Evolutionary conservation across 2,888 invertebrate species (phyloP), one percentile per base, ranked within the genome.

Genomic region (Camponotus fellah): DNA sequence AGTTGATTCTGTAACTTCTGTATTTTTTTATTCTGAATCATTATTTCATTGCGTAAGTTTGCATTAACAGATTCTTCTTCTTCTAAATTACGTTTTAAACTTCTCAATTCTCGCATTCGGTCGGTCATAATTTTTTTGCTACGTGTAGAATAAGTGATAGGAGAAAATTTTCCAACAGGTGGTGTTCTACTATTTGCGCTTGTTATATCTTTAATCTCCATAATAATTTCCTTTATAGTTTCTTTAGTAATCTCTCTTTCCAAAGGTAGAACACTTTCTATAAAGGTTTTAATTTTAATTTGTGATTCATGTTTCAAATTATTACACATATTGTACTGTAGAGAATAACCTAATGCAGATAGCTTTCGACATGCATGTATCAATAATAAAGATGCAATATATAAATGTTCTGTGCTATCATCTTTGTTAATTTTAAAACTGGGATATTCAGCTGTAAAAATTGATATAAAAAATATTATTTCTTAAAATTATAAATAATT

Each of bases 61-160:
- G 95, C 95, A 75, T 96, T 96, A 89, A 97, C 97, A 91, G 96
- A 96, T 58, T 96, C 95, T 92, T 97, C 96, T 0, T 96, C 95
- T 87, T 97, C 97, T 8, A 97, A 92, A 34, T 96, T 96, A 0
- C 96, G 95, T 86, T 95, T 95, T 62, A 97, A 91, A 4, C 95
- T 95, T 26, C 96, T 95, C 14, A 97, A 95, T 90, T 95, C 95
- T 5, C 93, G 93, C 85, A 94, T 94, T 43, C 94, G 92, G 94
- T 71, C 96, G 95, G n/a, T 96, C 94, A 93, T 85, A 37, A 92
- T 89, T 56, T 91, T 91, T 62, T 93, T 88, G 74, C 86, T 92
- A 14, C 91, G 92, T 0, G 92, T 92, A 10, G 94, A 93, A 17
- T 62, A 85, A 0, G 92, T 89, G 8, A 89, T 92, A 9, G 95